Conservation (phyloP, 1,140 invertebrate species). For the Palaemon carinicauda region DNA sequence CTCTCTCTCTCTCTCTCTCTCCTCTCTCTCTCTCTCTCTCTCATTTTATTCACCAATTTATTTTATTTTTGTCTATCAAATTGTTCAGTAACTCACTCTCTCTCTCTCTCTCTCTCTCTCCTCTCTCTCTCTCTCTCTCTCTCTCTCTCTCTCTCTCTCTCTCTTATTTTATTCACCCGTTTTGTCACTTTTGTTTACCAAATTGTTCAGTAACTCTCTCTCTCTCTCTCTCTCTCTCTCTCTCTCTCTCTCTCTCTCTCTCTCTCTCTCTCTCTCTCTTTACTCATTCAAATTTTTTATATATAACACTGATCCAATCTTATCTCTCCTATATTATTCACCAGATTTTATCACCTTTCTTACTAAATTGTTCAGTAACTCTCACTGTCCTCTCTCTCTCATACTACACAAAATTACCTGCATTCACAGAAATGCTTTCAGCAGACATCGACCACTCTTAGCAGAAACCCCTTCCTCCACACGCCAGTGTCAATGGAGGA, state of each 20-base stretch:
- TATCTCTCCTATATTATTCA: no score
- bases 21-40: neutral
- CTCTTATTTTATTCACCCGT: no score
- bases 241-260: neutral
- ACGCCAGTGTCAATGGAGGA: no score
- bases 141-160: neutral
- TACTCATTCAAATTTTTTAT: neutral
- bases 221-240: neutral
- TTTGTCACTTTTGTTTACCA: neutral
- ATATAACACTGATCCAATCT: no score
- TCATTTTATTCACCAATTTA: neutral
- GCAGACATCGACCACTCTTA: neutral
- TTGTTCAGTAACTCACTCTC: neutral
- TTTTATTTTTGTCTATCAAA: neutral
- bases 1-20: conserved; percentile 10
- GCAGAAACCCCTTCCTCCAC: no score
- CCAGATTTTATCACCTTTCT: no score
- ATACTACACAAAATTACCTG: neutral
- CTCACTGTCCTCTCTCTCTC: neutral
- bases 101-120: neutral
- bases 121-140: neutral
- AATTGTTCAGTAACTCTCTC: neutral
- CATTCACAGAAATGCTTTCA: neutral
- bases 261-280: neutral
- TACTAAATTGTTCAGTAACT: neutral